Conservation (phyloP, 2,797 vertebrate genomes). For the Syndactyla subalaris region DNA sequence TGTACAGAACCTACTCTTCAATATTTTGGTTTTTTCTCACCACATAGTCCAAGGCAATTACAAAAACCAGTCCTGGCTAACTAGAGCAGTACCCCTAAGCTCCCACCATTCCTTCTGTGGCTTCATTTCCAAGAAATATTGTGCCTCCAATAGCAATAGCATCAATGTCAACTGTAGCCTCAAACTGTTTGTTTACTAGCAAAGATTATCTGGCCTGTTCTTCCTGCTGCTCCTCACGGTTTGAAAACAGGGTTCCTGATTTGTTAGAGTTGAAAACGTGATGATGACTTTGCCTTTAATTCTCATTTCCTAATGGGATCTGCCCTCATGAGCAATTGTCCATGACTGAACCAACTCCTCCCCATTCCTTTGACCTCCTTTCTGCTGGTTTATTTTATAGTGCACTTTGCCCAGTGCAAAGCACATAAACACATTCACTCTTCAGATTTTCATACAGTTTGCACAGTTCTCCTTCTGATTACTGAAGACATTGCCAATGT, state of each 20-base stretch:
- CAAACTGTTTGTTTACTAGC: not conserved
- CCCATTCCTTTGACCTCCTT: not conserved
- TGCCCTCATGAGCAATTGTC: not conserved
- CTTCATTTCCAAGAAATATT: not conserved
- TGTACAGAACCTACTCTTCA: not conserved
- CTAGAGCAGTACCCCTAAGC: not conserved
- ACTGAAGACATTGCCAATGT: not conserved
- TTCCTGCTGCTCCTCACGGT: not conserved
- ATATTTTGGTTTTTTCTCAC: not conserved
- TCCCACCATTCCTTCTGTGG: not conserved
- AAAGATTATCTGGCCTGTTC: not conserved
- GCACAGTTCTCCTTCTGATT: not conserved
- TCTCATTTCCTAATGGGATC: constrained; percentile 5
- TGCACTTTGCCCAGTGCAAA: not conserved
- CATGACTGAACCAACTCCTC: not conserved
- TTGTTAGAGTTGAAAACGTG: not conserved
- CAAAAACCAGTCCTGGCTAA: not conserved
- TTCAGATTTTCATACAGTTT: not conserved
- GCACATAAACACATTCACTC: not conserved
- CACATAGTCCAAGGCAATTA: not conserved
- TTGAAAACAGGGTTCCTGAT: not conserved
- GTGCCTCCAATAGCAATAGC: not conserved
- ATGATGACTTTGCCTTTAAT: not conserved
- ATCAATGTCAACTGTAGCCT: not conserved
- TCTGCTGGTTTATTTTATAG: not conserved